These are phyloP conservation scores for Diaperis boleti DNA, from an alignment of 2,888 invertebrate genomes.

Conservation along the genomic window DNA sequence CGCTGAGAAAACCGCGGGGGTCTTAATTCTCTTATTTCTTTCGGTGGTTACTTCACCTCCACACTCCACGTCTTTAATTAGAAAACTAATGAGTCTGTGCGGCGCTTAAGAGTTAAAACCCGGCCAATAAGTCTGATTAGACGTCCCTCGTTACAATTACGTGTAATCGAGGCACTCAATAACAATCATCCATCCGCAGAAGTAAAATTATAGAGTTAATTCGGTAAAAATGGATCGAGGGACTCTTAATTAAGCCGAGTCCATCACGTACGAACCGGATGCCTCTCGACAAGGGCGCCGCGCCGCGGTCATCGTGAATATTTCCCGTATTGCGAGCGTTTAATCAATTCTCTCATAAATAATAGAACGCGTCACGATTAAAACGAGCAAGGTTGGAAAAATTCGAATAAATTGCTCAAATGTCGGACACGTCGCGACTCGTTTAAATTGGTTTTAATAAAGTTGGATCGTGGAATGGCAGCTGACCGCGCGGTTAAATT, in stretches of 20 bases:
- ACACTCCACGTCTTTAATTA: conserved; percentile 21
- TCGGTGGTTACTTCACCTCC: too few species aligned
- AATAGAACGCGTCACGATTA: conserved; percentile 23
- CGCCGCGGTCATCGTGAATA: conserved; percentile 34
- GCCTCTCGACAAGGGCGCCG: conserved; percentile 38
- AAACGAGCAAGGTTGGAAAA: conserved; percentile 26
- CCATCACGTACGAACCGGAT: conserved; percentile 37
- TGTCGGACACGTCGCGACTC: conserved; percentile 12
- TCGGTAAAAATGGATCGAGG: conserved; percentile 40
- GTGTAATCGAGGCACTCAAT: conserved; percentile 45
- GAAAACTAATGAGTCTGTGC: conserved; percentile 27
- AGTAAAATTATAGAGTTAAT: conserved; percentile 45
- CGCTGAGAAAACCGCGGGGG: conserved; percentile 5
- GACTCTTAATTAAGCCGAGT: conserved; percentile 36
- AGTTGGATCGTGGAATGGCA: conserved; percentile 23
- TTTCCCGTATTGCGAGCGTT: conserved; percentile 10
- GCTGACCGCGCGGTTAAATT: conserved; percentile 50
- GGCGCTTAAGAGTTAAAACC: conserved; percentile 23
- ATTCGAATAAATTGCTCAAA: conserved; percentile 11
- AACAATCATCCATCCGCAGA: conserved; percentile 44
- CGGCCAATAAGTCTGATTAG: conserved; percentile 37
- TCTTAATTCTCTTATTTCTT: not conserved
- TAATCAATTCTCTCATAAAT: conserved; percentile 23
- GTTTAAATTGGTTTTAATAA: conserved; percentile 29
- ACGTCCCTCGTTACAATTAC: conserved; percentile 44